Evolutionary conservation across 1,140 invertebrate species (phyloP).

Genomic region (Zaprionus ornatus): DNA sequence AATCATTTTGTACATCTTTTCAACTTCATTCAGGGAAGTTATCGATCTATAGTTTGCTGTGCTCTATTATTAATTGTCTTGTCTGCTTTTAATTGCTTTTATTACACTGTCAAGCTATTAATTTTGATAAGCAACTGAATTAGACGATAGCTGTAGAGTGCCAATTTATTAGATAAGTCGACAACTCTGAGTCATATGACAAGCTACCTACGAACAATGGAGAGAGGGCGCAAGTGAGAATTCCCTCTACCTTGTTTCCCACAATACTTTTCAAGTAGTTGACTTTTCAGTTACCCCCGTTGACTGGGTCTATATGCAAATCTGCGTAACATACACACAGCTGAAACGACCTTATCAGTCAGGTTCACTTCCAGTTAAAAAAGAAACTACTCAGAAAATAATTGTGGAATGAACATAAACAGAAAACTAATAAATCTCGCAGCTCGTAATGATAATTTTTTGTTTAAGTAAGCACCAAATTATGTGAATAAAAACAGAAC

Average conservation of each 20-base stretch:
- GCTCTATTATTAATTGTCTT: conserved; percentile 16
- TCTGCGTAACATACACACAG: background rate
- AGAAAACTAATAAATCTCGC: conserved; percentile 7
- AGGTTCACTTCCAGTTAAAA: conserved; percentile 14
- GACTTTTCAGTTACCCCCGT: background rate
- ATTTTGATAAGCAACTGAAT: conserved; percentile 35
- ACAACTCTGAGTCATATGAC: conserved; percentile 12
- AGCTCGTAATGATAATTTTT: conserved; percentile 8
- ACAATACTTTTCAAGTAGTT: conserved; percentile 4
- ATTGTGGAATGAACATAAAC: background rate
- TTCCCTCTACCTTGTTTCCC: background rate
- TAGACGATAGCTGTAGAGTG: conserved; percentile 23
- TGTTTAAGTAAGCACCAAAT: conserved; percentile 15
- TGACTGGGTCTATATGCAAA: conserved; percentile 16
- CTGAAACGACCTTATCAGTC: conserved; percentile 26
- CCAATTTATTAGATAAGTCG: conserved; percentile 18
- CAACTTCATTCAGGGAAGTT: conserved; percentile 1
- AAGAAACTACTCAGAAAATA: conserved; percentile 21
- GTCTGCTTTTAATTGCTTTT: conserved; percentile 30
- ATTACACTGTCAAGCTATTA: conserved; percentile 16
- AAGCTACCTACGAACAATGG: conserved; percentile 1
- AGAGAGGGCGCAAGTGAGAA: background rate
- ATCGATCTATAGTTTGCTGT: background rate
- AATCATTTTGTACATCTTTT: background rate
- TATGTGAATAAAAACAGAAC: background rate